A percentile compares a stretch with the other conserved stretches of the same genome.
Conservation (phyloP, 2,113 vertebrate genomes). For the Athene cunicularia region DNA sequence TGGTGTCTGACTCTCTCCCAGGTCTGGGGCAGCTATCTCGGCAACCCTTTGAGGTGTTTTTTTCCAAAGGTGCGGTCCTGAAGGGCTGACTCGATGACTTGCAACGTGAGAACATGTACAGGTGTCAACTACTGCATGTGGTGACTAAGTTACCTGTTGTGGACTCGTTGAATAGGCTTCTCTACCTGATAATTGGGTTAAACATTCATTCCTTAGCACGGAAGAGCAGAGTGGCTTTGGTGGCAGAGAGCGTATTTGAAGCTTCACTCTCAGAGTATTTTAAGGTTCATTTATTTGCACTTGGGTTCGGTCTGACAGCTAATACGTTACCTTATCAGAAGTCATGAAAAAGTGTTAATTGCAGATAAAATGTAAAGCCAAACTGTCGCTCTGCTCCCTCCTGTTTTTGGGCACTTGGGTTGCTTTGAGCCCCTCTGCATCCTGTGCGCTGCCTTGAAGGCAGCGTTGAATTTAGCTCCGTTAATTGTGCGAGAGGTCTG, state of each 20-base stretch:
- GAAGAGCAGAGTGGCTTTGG: background rate
- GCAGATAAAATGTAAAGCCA: background rate
- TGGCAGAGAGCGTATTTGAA: background rate
- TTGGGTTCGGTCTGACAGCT: background rate
- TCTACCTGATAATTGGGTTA: background rate
- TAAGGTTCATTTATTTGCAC: background rate
- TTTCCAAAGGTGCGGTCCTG: background rate
- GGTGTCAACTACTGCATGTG: background rate
- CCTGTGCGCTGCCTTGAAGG: fast-evolving
- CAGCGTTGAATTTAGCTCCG: fast-evolving
- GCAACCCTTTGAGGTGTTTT: background rate
- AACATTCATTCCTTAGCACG: background rate
- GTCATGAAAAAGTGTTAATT: background rate
- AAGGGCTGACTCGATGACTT: background rate
- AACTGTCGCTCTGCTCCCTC: background rate
- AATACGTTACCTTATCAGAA: background rate
- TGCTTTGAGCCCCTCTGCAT: background rate
- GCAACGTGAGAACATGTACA: background rate
- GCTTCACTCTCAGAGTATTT: background rate
- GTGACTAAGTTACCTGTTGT: background rate
- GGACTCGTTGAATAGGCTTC: background rate
- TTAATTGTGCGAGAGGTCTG: background rate
- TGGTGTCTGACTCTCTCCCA: no score
- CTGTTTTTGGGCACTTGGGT: fast-evolving
- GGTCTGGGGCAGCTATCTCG: background rate